Conservation (phyloP, 2,888 invertebrate species). For the Caprella mutica region DNA sequence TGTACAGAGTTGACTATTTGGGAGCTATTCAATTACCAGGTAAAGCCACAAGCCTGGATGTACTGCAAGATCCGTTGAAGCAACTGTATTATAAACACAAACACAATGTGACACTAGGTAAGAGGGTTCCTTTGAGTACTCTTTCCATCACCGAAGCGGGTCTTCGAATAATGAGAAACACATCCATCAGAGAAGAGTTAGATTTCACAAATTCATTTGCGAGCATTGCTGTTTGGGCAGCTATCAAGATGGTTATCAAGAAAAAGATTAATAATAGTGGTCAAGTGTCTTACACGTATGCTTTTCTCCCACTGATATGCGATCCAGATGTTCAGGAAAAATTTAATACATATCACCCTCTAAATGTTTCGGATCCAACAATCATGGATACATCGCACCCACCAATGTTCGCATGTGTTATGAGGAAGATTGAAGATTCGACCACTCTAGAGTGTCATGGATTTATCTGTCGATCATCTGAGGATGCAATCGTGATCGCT, state of each 20-base stretch:
- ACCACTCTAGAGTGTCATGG: constrained; percentile 79
- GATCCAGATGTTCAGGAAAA: constrained; percentile 48
- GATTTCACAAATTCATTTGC: constrained; percentile 59
- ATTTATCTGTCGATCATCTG: constrained; percentile 75
- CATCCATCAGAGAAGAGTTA: constrained; percentile 9
- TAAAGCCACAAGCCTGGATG: constrained; percentile 61
- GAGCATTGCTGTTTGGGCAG: constrained; percentile 86
- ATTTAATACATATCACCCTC: constrained; percentile 32
- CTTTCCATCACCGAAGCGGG: constrained; percentile 50
- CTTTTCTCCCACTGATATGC: constrained; percentile 71
- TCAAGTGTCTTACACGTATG: constrained; percentile 48
- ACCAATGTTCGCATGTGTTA: constrained; percentile 78
- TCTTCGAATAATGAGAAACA: constrained; percentile 22
- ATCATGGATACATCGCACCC: constrained; percentile 48
- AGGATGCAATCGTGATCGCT: constrained; percentile 82
- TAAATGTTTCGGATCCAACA: constrained; percentile 25
- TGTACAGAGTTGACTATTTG: constrained; percentile 56
- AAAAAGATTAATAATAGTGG: constrained; percentile 26
- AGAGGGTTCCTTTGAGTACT: constrained; percentile 48
- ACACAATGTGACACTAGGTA: constrained; percentile 38
- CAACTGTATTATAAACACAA: constrained; percentile 56
- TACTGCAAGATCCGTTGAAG: constrained; percentile 66
- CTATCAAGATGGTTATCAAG: constrained; percentile 64
- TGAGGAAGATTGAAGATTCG: constrained; percentile 54
- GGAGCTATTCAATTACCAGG: constrained; percentile 66